These are phyloP conservation scores for Lycia hirtaria DNA, from an alignment of 2,888 invertebrate species.

Conservation along the genomic window DNA sequence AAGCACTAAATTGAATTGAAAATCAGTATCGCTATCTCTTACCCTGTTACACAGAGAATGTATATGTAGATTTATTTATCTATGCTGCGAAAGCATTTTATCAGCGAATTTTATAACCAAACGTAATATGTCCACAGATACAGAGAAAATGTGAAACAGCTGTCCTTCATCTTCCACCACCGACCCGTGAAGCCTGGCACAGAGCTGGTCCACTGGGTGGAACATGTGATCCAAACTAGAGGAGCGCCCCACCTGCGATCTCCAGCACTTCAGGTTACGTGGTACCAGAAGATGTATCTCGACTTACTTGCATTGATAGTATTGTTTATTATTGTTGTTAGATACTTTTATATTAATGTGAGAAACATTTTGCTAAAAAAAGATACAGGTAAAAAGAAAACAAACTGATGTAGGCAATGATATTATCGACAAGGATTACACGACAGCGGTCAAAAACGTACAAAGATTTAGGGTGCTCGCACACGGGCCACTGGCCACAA, in stretches of 20 bases:
- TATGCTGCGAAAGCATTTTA: no score
- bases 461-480: no score
- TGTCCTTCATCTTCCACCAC: slow-evolving; percentile 59
- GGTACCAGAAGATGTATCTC: slow-evolving; percentile 67
- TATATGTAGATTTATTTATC: no score
- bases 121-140: slow-evolving; percentile 49
- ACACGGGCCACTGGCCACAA: no score
- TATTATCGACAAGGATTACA: no score
- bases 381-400: slow-evolving; percentile 1
- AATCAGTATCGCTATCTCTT: no score
- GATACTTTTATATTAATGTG: slow-evolving; percentile 6
- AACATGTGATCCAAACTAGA: slow-evolving; percentile 86
- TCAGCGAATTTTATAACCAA: not conserved
- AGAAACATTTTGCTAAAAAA: slow-evolving; percentile 2
- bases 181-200: slow-evolving; percentile 84
- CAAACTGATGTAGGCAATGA: not conserved
- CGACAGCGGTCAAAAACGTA: no score
- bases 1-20: no score
- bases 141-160: slow-evolving; percentile 47
- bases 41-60: no score
- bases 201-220: slow-evolving; percentile 88
- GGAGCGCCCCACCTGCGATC: slow-evolving; percentile 82
- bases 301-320: slow-evolving; percentile 46
- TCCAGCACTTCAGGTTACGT: slow-evolving; percentile 52
- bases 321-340: not conserved